These are phyloP conservation scores for Chloroceryle inda DNA, from an alignment of 2,797 vertebrate genomes.

Conservation along the genomic window DNA sequence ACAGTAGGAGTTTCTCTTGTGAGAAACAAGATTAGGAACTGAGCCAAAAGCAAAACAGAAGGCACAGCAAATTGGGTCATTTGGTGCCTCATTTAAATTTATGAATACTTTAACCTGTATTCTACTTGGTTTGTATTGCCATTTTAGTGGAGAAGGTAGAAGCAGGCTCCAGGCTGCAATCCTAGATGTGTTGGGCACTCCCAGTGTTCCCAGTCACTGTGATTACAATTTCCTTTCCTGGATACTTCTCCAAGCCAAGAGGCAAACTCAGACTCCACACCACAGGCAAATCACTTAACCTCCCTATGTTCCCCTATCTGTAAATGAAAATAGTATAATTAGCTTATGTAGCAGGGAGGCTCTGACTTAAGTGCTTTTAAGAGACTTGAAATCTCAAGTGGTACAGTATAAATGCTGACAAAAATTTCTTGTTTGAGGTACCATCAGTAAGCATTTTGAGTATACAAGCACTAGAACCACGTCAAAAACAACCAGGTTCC, in stretches of 20 bases:
- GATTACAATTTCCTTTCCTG: background rate
- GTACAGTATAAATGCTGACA: background rate
- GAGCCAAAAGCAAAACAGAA: background rate
- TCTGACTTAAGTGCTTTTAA: background rate
- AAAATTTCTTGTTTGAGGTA: background rate
- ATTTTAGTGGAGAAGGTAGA: background rate
- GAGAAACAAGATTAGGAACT: background rate
- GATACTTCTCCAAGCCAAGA: accelerated
- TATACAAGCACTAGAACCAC: accelerated
- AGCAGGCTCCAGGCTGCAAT: background rate
- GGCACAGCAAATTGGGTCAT: background rate
- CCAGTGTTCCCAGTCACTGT: background rate
- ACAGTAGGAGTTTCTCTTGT: background rate
- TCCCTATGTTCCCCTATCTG: background rate
- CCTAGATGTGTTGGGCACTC: background rate
- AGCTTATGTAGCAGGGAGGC: background rate
- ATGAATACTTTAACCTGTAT: background rate
- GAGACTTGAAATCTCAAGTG: background rate
- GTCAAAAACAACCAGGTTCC: background rate
- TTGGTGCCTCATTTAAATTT: background rate
- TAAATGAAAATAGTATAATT: background rate
- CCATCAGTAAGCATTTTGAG: background rate
- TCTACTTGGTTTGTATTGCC: background rate
- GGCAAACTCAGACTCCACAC: background rate
- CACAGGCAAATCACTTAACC: background rate